Evolutionary conservation across 2,888 invertebrate species (phyloP).

Genomic region (Amphipoea lucens): DNA sequence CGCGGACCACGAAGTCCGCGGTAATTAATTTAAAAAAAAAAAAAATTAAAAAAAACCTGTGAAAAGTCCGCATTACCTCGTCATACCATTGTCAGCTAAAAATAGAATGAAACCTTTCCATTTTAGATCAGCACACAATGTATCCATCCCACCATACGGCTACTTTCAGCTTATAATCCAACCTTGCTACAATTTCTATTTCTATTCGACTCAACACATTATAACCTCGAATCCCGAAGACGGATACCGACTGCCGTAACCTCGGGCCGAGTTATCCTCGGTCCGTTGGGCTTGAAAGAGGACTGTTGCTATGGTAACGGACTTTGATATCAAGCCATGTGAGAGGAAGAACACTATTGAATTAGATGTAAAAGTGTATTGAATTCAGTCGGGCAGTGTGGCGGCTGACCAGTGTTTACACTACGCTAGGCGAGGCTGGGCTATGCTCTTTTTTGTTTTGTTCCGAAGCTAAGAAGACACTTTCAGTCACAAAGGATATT

Average conservation of each 20-base stretch:
- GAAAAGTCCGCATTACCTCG: not conserved
- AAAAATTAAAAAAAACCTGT: not conserved
- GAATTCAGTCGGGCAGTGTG: slow-evolving; percentile 32
- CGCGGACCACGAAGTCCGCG: too few relatives aligned
- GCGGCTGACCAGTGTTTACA: slow-evolving; percentile 4
- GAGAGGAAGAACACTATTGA: slow-evolving; percentile 59
- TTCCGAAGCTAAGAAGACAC: not conserved
- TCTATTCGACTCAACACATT: slow-evolving; percentile 39
- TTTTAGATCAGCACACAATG: slow-evolving; percentile 4
- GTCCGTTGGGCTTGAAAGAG: slow-evolving; percentile 61
- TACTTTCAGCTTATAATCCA: slow-evolving; percentile 14
- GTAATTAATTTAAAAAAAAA: too few relatives aligned
- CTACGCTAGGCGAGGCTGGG: not conserved
- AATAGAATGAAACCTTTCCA: not conserved
- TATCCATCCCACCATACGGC: not conserved
- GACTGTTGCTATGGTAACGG: slow-evolving; percentile 61
- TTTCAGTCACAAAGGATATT: too few relatives aligned
- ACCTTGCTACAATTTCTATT: slow-evolving; percentile 26
- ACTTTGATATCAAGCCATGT: slow-evolving; percentile 64
- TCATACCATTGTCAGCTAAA: not conserved
- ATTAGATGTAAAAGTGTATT: slow-evolving; percentile 63
- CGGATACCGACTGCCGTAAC: slow-evolving; percentile 40
- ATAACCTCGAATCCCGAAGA: slow-evolving; percentile 42
- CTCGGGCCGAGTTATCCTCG: slow-evolving; percentile 53
- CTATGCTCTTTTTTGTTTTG: not conserved